phyloP scores from a whole-genome alignment of 2,888 invertebrate genomes.

The Melanostoma mellinum region DNA sequence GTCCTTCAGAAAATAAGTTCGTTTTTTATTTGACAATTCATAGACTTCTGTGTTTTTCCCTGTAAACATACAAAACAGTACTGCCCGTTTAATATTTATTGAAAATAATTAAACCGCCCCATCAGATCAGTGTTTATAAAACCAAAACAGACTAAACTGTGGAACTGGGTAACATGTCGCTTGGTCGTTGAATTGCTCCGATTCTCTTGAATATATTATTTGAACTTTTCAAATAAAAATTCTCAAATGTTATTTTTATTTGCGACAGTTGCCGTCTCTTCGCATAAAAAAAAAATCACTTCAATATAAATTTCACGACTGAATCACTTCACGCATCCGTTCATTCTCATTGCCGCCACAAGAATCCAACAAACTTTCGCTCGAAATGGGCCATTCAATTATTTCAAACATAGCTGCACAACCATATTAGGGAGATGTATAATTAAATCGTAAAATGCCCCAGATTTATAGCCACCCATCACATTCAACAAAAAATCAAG shows the following conservation, averaged over 20 bases:
- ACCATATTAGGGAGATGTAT: neutral
- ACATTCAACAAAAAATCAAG: slow-evolving; percentile 36
- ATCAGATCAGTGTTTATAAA: too few relatives aligned
- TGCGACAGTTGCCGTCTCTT: neutral
- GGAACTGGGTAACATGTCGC: too few relatives aligned
- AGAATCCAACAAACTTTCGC: slow-evolving; percentile 16
- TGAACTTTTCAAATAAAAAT: neutral
- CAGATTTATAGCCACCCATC: slow-evolving; percentile 38
- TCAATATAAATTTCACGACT: slow-evolving; percentile 23
- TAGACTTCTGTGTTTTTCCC: too few relatives aligned
- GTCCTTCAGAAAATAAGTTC: too few relatives aligned
- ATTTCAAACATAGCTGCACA: slow-evolving; percentile 33
- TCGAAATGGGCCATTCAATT: slow-evolving; percentile 49
- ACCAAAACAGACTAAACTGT: too few relatives aligned
- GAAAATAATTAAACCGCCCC: too few relatives aligned
- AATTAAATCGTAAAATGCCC: slow-evolving; percentile 50
- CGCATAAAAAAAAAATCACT: slow-evolving; percentile 3
- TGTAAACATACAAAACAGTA: too few relatives aligned
- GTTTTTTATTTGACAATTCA: too few relatives aligned
- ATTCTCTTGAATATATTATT: neutral
- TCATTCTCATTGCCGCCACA: slow-evolving; percentile 7
- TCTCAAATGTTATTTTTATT: too few relatives aligned
- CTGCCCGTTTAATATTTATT: too few relatives aligned
- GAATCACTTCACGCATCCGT: slow-evolving; percentile 43
- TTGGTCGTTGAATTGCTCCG: too few relatives aligned